Evolutionary conservation across 1,140 invertebrate genomes (phyloP).

Genomic region (Papilio polytes): DNA sequence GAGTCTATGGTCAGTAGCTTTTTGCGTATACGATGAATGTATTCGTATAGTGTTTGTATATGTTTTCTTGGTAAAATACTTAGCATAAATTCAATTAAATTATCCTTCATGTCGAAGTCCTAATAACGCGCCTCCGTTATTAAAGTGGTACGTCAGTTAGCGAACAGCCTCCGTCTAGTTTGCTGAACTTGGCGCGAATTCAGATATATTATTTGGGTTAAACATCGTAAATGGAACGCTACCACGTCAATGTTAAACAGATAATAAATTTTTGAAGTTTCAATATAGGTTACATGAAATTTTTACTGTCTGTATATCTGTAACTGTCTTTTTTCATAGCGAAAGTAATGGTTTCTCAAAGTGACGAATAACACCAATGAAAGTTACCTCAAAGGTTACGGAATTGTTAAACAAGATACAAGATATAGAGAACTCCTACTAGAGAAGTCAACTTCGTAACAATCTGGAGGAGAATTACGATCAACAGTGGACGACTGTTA

Average conservation of each 20-base stretch:
- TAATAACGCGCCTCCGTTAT: not conserved
- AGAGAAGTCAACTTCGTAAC: too few relatives aligned
- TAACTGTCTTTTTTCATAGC: not conserved
- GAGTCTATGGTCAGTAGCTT: too few relatives aligned
- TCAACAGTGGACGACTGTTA: too few relatives aligned
- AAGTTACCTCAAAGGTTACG: too few relatives aligned
- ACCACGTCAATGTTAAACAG: not conserved
- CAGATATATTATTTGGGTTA: constrained; percentile 24
- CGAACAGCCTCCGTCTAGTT: not conserved
- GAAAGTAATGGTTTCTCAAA: too few relatives aligned
- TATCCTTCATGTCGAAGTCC: not conserved
- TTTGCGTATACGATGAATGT: too few relatives aligned
- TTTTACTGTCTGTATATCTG: not conserved
- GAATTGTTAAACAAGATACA: too few relatives aligned
- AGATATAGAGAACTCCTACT: too few relatives aligned
- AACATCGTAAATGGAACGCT: constrained; percentile 16
- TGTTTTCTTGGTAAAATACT: not conserved
- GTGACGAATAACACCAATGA: too few relatives aligned
- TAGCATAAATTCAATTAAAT: not conserved
- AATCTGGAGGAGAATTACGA: too few relatives aligned
- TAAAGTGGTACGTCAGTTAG: constrained; percentile 4
- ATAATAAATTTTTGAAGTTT: not conserved
- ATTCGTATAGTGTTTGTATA: not conserved
- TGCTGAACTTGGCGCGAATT: constrained; percentile 19
- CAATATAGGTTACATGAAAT: not conserved